A percentile compares a stretch with the other conserved stretches of the same genome.
Conservation (phyloP, 2,797 vertebrate species). For the Hephaestus fuliginosus region DNA sequence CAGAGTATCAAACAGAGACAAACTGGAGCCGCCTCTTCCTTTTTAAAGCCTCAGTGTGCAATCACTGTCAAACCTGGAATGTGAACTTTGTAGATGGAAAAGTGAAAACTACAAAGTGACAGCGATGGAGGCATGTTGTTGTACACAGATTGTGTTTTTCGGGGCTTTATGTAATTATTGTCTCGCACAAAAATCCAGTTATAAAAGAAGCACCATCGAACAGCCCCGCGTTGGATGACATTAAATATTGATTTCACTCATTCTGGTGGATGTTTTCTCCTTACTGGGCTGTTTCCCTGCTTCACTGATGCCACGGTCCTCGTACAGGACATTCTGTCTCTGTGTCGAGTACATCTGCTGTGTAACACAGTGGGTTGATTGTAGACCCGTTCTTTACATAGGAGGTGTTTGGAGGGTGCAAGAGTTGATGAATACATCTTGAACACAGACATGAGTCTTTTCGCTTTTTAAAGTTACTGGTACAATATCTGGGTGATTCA, state of each 20-base stretch:
- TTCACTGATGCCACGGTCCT: slow-evolving; percentile 30
- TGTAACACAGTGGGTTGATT: slow-evolving; percentile 49
- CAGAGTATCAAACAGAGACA: neutral
- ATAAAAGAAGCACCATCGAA: neutral
- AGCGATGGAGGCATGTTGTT: neutral
- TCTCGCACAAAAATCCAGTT: slow-evolving; percentile 3
- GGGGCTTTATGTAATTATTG: neutral
- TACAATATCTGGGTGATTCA: neutral
- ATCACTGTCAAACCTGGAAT: slow-evolving; percentile 26
- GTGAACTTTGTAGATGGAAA: slow-evolving; percentile 9
- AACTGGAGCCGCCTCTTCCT: slow-evolving; percentile 3
- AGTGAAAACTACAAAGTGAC: neutral
- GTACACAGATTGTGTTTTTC: neutral
- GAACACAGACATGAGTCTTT: slow-evolving; percentile 12
- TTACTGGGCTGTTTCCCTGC: slow-evolving; percentile 3
- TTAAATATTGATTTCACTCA: slow-evolving; percentile 28
- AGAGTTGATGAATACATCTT: slow-evolving; percentile 29
- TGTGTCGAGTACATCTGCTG: slow-evolving; percentile 34
- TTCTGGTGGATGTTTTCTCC: slow-evolving; percentile 33
- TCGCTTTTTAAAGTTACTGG: neutral
- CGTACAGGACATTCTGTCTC: slow-evolving; percentile 60
- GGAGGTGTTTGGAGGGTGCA: slow-evolving; percentile 11
- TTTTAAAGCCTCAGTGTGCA: slow-evolving; percentile 6
- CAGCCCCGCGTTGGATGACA: neutral
- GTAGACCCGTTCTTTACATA: slow-evolving; percentile 37